phyloP scores from a whole-genome alignment of 2,888 invertebrate species.

The Proisotoma minuta region DNA sequence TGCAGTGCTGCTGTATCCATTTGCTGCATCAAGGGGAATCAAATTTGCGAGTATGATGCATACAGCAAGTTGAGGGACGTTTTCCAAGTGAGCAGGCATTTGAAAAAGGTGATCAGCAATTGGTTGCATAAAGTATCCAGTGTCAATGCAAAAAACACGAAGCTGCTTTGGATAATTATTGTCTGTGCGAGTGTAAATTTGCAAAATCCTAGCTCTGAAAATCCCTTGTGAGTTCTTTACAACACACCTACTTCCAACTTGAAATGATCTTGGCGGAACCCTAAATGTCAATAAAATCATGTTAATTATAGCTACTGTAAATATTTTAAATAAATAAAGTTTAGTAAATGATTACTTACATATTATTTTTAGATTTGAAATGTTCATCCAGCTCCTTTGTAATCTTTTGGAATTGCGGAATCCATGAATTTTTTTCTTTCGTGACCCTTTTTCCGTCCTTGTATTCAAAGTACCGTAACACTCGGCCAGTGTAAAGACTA shows the following conservation, averaged over 20 bases:
- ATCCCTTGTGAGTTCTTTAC: constrained; percentile 9
- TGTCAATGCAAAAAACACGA: constrained; percentile 25
- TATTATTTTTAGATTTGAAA: background rate
- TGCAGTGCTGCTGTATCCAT: constrained; percentile 7
- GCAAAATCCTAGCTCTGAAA: constrained; percentile 12
- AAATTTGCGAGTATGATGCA: constrained; percentile 23
- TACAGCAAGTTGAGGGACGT: constrained; percentile 15
- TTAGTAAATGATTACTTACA: background rate
- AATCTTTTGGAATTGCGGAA: background rate
- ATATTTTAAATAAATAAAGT: background rate
- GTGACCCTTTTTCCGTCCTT: background rate
- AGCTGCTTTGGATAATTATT: constrained; percentile 9
- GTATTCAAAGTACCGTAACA: constrained; percentile 18
- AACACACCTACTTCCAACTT: constrained; percentile 19
- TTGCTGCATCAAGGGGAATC: constrained; percentile 13
- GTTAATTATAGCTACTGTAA: background rate
- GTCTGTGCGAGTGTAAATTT: constrained; percentile 8
- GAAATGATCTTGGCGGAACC: constrained; percentile 6
- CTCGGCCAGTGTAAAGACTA: constrained; percentile 17
- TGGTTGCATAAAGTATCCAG: constrained; percentile 16
- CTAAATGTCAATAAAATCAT: no score
- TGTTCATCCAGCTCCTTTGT: background rate
- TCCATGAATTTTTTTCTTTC: no score
- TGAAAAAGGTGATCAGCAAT: constrained; percentile 13
- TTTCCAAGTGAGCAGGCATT: constrained; percentile 7